Evolutionary conservation across 2,888 invertebrate genomes (phyloP), one percentile per base, ranked within the genome.

Genomic region (Leucophenga montana): DNA sequence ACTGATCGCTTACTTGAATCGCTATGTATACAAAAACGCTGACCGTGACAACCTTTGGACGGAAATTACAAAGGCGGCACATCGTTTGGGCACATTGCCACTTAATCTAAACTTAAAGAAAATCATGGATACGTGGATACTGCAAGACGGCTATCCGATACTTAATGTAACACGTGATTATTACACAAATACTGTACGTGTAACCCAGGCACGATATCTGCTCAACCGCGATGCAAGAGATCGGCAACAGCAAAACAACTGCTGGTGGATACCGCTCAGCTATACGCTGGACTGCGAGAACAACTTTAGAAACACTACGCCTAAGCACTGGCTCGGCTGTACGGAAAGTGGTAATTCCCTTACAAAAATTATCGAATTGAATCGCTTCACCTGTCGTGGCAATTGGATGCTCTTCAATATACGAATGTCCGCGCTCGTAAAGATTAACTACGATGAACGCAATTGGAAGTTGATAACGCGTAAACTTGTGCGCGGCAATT

Each of bases 81-180:
- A 90, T 69, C 83, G 86, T 65, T 77, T 86, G 61, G 87, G 88
- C 0, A 89, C 88, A 0, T 86, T 92, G 44, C 88, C 91, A 0
- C 78, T 88, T 4, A 89, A 91, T 83, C 88, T 92, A 44, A 90
- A 92, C 0, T 92, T 95, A 1, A 92, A 93, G 83, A 82, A 89
- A 50, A 91, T 95, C 33, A 95, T 95, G 95, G 93, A 94, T 85
- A 93, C 94, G 0, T 95, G 95, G 95, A 95, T 95, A 3, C 89
- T 91, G 59, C 94, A 95, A 89, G 92, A 94, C n/a, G 95, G 95
- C 1, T 95, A 93, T 89, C 96, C 96, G 0, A 89, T 95, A 0
- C 86, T 96, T 3, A 48, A 89, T 0, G 92, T 94, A 4, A 86
- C 75, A 0, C 90, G 94, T 71, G 88, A 92, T 66, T 92, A 93